phyloP scores from a whole-genome alignment of 2,888 invertebrate genomes.

The Phyllotreta striolata region DNA sequence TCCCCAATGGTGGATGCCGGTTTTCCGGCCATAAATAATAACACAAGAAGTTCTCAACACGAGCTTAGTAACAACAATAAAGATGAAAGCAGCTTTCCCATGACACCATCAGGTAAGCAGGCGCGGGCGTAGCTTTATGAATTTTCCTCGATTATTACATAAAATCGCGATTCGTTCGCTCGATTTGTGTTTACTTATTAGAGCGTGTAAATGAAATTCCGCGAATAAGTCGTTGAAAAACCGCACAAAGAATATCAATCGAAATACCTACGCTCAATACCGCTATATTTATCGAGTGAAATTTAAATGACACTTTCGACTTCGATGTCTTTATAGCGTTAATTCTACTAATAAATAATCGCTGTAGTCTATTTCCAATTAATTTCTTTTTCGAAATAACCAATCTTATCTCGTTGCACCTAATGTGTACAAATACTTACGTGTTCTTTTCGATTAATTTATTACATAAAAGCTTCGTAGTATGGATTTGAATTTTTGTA shows the following conservation, averaged over 20 bases:
- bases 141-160: too few species aligned
- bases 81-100: constrained; percentile 54
- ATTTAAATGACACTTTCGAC: constrained; percentile 28
- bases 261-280: constrained; percentile 14
- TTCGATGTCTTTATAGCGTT: constrained; percentile 1
- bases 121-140: neutral
- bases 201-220: constrained; percentile 15
- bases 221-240: constrained; percentile 6
- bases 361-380: neutral
- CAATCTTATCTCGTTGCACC: too few species aligned
- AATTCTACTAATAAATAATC: constrained; percentile 1
- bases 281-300: constrained; percentile 23
- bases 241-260: constrained; percentile 7
- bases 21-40: constrained; percentile 59
- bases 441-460: too few species aligned
- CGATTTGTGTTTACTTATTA: constrained; percentile 6
- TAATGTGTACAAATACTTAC: too few species aligned
- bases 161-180: neutral
- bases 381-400: neutral
- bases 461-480: too few species aligned
- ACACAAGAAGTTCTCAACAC: constrained; percentile 49
- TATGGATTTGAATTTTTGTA: too few species aligned
- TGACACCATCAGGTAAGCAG: constrained; percentile 58
- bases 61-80: constrained; percentile 57
- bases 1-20: constrained; percentile 55